Base-by-base conservation (phyloP, 1,140 invertebrate species). In the Euwallacea fornicatus region DNA sequence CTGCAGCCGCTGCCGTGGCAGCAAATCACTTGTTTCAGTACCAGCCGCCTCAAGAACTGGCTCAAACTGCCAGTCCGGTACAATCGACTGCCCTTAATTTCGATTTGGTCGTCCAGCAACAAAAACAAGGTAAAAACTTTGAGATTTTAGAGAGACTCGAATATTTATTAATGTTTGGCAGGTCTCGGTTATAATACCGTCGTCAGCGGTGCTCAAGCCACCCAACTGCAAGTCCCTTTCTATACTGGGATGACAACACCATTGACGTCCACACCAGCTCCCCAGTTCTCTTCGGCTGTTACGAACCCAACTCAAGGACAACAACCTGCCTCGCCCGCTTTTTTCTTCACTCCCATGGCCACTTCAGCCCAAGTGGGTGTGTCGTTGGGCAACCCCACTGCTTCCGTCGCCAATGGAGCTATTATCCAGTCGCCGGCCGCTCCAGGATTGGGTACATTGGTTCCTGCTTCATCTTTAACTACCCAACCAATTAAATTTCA, bases 11-110 rank as follows among this genome's bases (percentile, higher is more conserved):
- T 59, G 61, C 69, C 16, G 69, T 55, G 15, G 60, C 53, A 2
- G 59, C 69, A 0, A 66, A 13, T 78, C 76, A 76, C 58, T 65
- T 80, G 7, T 77, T 79, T 66, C 83, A 86, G 72, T 84, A 78
- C 69, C 68, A 75, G 47, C 74, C 78, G 58, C 75, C 79, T 60
- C 78, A 80, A 66, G 76, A 76, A 58, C 54, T 72, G 63, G 41
- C 78, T 79, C 67, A 79, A 78, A 63, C 81, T 76, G 61, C 69
- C 71, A 74, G 41, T n/a, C 47, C 67, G 16, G 33, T 58, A 42
- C 63, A 54, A 61, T 55, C 55, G 62, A 75, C 75, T 60, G 70
- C 74, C 69, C 75, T 80, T 69, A 81, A 78, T 69, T 78, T 81
- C 64, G 80, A 81, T 66, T 75, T 81, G 47, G 75, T 76, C n/a